Percentiles rank a stretch among this genome's conserved stretches.
These are phyloP conservation scores for rabbit (Oryctolagus cuniculus) DNA, from an alignment of 2,113 vertebrate species.

Conservation along the genomic window mOryCun1.1 NC_091432.1:145496501-145497000, in stretches of 20 bases:
- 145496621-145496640: background rate
- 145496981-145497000: background rate
- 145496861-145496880: background rate
- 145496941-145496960: background rate
- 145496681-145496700: background rate
- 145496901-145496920: background rate
- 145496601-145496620: background rate
- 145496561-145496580: background rate
- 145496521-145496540: background rate
- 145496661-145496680: background rate
- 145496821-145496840: too few species aligned
- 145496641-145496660: background rate
- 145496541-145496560: too few species aligned
- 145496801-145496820: too few species aligned
- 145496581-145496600: background rate
- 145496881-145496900: background rate
- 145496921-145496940: background rate
- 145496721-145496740: too few species aligned
- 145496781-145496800: too few species aligned
- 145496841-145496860: too few species aligned
- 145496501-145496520: background rate
- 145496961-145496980: background rate
- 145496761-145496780: background rate
- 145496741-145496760: background rate
- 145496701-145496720: too few species aligned